A percentile compares a stretch with the other conserved stretches of the same genome.
phyloP scores from a whole-genome alignment of 2,888 invertebrate genomes.

The Euclidia mi region DNA sequence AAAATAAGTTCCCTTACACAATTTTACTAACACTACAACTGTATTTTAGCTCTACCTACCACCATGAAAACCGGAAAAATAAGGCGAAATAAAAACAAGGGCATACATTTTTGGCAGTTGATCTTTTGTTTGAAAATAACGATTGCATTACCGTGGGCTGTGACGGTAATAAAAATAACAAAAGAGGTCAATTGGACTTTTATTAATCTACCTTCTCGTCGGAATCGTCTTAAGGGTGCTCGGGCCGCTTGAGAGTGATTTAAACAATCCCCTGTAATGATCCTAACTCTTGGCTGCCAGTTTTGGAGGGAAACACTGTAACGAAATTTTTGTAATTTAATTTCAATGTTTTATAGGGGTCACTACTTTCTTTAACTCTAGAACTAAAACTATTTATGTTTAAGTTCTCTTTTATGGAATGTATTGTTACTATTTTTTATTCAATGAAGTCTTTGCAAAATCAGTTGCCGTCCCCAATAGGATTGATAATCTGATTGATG shows the following conservation, averaged over 20 bases:
- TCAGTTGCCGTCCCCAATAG: too few species aligned
- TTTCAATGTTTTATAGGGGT: neutral
- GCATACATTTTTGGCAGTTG: constrained; percentile 19
- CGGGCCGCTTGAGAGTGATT: constrained; percentile 21
- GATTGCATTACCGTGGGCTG: constrained; percentile 25
- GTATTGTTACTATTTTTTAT: too few species aligned
- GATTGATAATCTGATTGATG: too few species aligned
- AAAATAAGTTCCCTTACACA: too few species aligned
- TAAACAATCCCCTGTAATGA: constrained; percentile 31
- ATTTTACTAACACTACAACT: too few species aligned
- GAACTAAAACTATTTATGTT: too few species aligned
- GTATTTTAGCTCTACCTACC: too few species aligned
- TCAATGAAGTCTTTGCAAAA: too few species aligned
- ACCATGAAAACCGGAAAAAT: neutral
- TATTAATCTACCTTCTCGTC: constrained; percentile 44
- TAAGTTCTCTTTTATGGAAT: too few species aligned
- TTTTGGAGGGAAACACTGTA: neutral
- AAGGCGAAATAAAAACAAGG: constrained; percentile 4
- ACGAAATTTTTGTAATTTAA: neutral
- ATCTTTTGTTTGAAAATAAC: constrained; percentile 24
- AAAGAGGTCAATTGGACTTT: constrained; percentile 42
- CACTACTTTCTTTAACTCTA: too few species aligned
- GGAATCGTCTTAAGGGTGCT: constrained; percentile 33
- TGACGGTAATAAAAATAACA: constrained; percentile 46
- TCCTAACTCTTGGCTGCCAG: constrained; percentile 7